Conservation (phyloP, 2,888 invertebrate species). For the Agrochola circellaris region DNA sequence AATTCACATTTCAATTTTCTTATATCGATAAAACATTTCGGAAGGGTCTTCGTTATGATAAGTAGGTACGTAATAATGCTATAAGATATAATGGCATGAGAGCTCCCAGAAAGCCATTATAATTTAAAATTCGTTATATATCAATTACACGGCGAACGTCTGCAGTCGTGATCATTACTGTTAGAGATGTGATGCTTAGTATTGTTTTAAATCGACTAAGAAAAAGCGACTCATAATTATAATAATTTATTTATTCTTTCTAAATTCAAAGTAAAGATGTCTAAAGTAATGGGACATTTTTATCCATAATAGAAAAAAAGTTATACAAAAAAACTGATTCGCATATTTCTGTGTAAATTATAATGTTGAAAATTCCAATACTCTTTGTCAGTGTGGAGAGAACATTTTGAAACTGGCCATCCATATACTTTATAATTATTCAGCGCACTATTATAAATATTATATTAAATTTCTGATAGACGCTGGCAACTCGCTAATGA, state of each 20-base stretch:
- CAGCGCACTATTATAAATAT: neutral
- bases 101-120: conserved; percentile 54
- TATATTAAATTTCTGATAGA: neutral
- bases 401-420: neutral
- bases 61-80: conserved; percentile 35
- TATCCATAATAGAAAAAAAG: neutral
- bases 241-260: neutral
- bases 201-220: conserved; percentile 32
- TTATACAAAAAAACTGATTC: neutral
- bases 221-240: neutral
- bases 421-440: neutral
- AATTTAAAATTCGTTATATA: conserved; percentile 65
- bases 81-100: conserved; percentile 44
- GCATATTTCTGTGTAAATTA: too few relatives aligned
- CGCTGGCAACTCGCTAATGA: neutral
- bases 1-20: conserved; percentile 16
- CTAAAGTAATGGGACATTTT: neutral
- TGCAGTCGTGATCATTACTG: conserved; percentile 60
- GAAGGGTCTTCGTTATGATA: conserved; percentile 34
- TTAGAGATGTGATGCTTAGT: conserved; percentile 39
- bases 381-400: neutral
- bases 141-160: conserved; percentile 63
- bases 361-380: neutral
- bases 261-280: neutral
- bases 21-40: conserved; percentile 38